Evolutionary conservation across 2,888 invertebrate species (phyloP), one percentile per base, ranked within the genome.

Genomic region (Microctonus brassicae): DNA sequence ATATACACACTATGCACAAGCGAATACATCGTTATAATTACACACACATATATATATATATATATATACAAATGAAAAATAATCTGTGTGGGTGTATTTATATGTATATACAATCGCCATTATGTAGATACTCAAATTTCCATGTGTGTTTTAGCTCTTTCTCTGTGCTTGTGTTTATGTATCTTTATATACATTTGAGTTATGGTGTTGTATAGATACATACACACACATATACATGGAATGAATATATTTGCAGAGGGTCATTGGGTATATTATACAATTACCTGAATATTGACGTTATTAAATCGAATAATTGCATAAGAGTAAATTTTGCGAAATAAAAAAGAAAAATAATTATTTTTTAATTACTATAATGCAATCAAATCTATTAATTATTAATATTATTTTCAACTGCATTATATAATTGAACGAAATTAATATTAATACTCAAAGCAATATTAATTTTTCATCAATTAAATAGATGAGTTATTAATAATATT

Each of bases 31-130:
- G 66, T 53, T 24, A 33, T 26, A 24, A 69, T 61, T 58, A 64
- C 47, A 73, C 36, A 60, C 66, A 24, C 42, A 53, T 52, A 73
- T 42, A 62, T 52, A 69, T 9, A 62, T 42, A 61, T 39, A 52
- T 29, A 71, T 39, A 57, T 13, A 60, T 36, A 29, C 70, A 73
- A 20, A 52, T 26, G 57, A 11, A 1, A 7, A 26, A 73, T 73
- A 72, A 75, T 75, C 73, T 73, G 74, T 74, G 76, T 68, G 4
- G 69, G 65, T 67, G 66, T 74, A 76, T 75, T 80, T 76, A 76
- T 73, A 71, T 58, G 77, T 75, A 76, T 75, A 78, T 76, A 74
- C 74, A 73, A 75, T 72, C 57, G 74, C 71, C 74, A 73, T 73
- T 75, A 76, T 73, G 73, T 74, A 62, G 29, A 26, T 47, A 77